Evolutionary conservation across 2,113 vertebrate genomes (phyloP).

Genomic region (Spilogale gracilis): DNA sequence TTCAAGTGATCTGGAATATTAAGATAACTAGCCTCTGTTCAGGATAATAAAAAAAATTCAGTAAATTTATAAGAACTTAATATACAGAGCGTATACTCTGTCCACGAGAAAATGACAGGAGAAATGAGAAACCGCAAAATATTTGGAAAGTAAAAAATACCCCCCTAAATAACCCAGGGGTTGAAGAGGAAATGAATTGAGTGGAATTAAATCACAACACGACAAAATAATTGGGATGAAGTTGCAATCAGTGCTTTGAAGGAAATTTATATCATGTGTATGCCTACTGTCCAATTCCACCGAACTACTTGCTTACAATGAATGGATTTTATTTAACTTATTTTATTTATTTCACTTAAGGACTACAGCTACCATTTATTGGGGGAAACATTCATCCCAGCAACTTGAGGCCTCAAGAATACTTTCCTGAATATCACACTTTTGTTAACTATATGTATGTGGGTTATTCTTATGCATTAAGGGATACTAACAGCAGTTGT

Average conservation of each 20-base stretch:
- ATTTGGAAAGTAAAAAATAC: conserved; percentile 11
- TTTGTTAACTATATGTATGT: neutral
- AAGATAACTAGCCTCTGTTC: conserved; percentile 14
- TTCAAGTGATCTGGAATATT: conserved; percentile 9
- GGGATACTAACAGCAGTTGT: neutral
- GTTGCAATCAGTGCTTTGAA: neutral
- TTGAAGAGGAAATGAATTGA: neutral
- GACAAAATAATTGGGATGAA: neutral
- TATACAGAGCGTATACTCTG: neutral
- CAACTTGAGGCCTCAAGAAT: neutral
- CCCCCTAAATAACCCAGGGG: neutral
- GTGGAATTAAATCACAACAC: neutral
- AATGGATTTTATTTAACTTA: conserved; percentile 40
- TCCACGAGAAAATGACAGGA: conserved; percentile 50
- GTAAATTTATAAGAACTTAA: conserved; percentile 43
- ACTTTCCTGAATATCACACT: neutral
- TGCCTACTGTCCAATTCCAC: neutral
- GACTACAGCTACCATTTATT: neutral
- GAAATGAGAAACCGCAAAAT: conserved; percentile 42
- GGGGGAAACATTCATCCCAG: neutral
- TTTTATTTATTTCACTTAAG: no score
- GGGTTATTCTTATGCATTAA: neutral
- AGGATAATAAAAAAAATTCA: conserved; percentile 38
- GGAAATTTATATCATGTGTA: neutral
- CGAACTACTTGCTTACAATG: neutral